A percentile compares a stretch with the other conserved stretches of the same genome.
phyloP scores from a whole-genome alignment of 2,113 vertebrate species.

The Sphyrna mokarran region DNA sequence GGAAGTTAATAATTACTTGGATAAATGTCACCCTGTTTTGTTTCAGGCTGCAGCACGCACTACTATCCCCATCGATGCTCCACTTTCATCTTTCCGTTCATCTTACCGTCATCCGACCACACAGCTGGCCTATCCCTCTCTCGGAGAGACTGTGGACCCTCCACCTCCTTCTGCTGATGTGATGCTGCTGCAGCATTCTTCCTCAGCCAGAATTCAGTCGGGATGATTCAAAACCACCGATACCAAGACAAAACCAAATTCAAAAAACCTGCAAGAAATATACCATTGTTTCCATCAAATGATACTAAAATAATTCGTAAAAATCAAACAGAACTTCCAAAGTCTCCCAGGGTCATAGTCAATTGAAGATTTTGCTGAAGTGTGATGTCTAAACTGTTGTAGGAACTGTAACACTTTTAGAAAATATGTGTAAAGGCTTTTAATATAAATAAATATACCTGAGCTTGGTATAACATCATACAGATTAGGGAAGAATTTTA shows the following conservation, averaged over 20 bases:
- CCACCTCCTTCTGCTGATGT: conserved; percentile 6
- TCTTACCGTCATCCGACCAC: neutral
- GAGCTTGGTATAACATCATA: neutral
- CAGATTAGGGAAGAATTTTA: neutral
- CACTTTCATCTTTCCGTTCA: neutral
- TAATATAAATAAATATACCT: neutral
- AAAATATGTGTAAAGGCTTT: neutral
- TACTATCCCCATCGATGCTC: neutral
- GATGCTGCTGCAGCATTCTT: neutral
- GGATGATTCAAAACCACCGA: neutral
- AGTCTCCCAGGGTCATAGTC: neutral
- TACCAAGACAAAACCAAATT: neutral
- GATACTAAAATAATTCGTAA: neutral
- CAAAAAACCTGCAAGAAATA: neutral
- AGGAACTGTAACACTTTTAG: neutral
- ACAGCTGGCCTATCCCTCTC: conserved; percentile 30
- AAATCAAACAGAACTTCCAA: neutral
- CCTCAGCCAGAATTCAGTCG: neutral
- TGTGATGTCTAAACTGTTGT: neutral
- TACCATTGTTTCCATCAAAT: neutral
- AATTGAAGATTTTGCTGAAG: neutral
- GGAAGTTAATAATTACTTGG: neutral
- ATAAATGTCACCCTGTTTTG: neutral
- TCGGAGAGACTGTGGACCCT: conserved; percentile 35
- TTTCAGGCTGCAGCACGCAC: conserved; percentile 37